Evolutionary conservation across 2,888 invertebrate species (phyloP), one percentile per base, ranked within the genome.

Genomic region (Pristionchus exspectatus): DNA sequence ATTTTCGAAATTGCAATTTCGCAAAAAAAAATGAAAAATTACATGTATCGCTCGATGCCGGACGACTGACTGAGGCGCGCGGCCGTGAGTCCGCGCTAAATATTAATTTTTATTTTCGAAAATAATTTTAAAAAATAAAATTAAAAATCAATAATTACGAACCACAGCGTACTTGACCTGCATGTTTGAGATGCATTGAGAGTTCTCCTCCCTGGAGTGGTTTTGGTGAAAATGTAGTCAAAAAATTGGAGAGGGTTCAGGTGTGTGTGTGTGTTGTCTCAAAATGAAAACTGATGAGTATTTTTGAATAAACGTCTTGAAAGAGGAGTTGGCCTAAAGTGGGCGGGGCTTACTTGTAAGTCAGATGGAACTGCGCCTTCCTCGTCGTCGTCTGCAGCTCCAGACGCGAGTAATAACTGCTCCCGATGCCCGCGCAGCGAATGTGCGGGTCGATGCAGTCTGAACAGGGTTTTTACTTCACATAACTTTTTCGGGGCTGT

Each of bases 1-100:
- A 50, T 7, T 50, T 50, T 50, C 10, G 44, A 50, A 74, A 33
- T 38, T 33, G 0, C 0, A 33, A 27, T 69, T 24, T 59, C n/a
- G 30, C n/a, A 69, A 69, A 33, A 33, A 72, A 10, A 18, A 54
- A 83, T n/a, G 54, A 44, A 56, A 14, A 56, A 5, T 50, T 7
- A 85, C 84, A 85, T 85, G 84, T 85, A 85, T 85, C 84, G 84
- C 84, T 85, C 84, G 59, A 85, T 59, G 38, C 59, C 84, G 12
- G 84, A 85, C 12, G 84, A 21, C 12, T 59, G 56, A 14, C 84
- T 85, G 84, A 85, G 84, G 3, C 84, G 84, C 24, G 18, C 2
- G 21, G 84, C 84, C 7, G 84, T 85, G 24, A 85, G 59, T 10
- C 59, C 59, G 27, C 59, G 84, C 84, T 85, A 59, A 38, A 38